Conservation (phyloP, 2,888 invertebrate species). For the Plutella xylostella region DNA sequence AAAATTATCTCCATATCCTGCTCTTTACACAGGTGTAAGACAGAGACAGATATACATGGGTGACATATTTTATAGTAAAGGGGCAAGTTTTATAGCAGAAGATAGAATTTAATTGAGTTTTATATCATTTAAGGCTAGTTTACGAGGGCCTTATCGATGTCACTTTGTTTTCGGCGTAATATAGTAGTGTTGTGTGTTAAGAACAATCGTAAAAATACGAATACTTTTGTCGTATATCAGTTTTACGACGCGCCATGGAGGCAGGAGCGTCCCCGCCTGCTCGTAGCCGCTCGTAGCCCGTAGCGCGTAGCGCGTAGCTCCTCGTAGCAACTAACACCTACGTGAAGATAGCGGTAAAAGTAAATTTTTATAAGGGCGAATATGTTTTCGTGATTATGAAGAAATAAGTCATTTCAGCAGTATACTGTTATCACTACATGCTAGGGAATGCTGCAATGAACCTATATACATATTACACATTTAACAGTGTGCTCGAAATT, state of each 20-base stretch:
- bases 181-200: constrained; percentile 24
- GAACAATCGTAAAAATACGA: neutral
- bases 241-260: neutral
- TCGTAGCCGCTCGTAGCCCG: neutral
- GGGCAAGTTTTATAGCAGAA: constrained; percentile 11
- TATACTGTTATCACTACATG: too few species aligned
- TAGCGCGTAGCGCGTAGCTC: too few species aligned
- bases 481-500: too few species aligned
- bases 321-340: too few species aligned
- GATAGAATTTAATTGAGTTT: constrained; percentile 29
- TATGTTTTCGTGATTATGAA: too few species aligned
- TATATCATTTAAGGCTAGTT: constrained; percentile 26
- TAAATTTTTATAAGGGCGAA: too few species aligned
- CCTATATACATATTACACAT: too few species aligned
- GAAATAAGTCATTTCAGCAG: too few species aligned
- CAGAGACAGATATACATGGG: neutral
- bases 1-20: neutral
- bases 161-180: constrained; percentile 36
- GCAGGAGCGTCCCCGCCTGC: neutral
- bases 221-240: constrained; percentile 1
- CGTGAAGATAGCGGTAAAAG: too few species aligned
- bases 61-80: constrained; percentile 4
- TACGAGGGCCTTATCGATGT: constrained; percentile 23
- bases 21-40: neutral
- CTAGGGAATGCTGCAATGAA: too few species aligned